A percentile compares a stretch with the other conserved stretches of the same genome.
Evolutionary conservation across 2,888 invertebrate genomes (phyloP).

Genomic region (Sabatieria punctata): DNA sequence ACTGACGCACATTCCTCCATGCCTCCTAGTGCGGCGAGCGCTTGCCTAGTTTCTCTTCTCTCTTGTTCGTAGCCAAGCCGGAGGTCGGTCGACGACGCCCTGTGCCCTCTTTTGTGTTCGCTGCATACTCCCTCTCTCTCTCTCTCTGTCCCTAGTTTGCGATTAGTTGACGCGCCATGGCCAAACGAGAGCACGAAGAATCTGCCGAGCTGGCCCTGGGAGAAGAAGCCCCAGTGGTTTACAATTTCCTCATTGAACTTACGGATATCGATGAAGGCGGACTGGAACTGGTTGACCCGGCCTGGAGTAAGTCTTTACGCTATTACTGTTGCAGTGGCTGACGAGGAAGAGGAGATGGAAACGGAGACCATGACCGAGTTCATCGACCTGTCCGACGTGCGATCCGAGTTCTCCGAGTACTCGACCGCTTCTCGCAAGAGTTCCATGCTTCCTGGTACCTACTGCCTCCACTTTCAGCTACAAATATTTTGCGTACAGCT

Average conservation of each 20-base stretch:
- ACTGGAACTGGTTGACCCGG: constrained; percentile 29
- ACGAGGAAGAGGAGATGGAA: constrained; percentile 16
- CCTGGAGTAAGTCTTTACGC: constrained; percentile 25
- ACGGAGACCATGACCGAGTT: constrained; percentile 18
- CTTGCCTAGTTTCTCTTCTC: no score
- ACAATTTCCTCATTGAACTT: constrained; percentile 28
- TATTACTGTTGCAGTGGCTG: constrained; percentile 16
- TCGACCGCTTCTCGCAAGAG: constrained; percentile 13
- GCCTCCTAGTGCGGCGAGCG: no score
- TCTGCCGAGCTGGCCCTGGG: no score
- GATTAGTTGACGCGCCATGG: no score
- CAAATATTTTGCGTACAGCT: background rate
- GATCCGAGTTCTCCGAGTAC: constrained; percentile 28
- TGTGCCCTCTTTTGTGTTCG: no score
- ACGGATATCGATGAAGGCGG: constrained; percentile 29
- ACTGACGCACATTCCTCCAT: no score
- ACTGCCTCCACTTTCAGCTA: background rate
- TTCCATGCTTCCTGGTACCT: constrained; percentile 4
- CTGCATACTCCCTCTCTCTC: no score
- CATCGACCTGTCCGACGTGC: constrained; percentile 20
- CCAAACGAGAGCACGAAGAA: no score
- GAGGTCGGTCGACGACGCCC: no score
- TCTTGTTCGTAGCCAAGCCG: no score
- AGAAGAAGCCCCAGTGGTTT: no score
- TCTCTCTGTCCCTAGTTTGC: no score